Percentiles rank a stretch among this genome's conserved stretches.
Evolutionary conservation across 1,140 invertebrate genomes (phyloP).

Genomic region (Acromyrmex heyeri): DNA sequence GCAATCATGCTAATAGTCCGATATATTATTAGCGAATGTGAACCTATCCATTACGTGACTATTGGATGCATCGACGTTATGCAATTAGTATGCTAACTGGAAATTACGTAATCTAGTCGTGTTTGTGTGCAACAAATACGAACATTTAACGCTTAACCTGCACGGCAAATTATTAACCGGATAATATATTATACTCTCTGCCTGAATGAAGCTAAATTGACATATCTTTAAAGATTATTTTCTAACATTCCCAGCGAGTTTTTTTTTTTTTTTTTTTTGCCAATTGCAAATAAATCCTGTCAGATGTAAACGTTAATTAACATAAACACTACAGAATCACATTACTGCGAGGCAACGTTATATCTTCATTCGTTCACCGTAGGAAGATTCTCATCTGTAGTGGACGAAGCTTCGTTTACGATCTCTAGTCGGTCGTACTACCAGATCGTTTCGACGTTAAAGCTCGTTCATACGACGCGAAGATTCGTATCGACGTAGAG

Average conservation of each 20-base stretch:
- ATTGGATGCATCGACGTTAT: constrained; percentile 31
- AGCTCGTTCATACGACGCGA: constrained; percentile 38
- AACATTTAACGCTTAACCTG: constrained; percentile 36
- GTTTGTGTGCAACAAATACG: constrained; percentile 19
- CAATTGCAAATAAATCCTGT: constrained; percentile 15
- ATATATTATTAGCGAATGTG: constrained; percentile 48
- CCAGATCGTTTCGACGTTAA: constrained; percentile 45
- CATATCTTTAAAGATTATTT: constrained; percentile 16
- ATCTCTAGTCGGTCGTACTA: constrained; percentile 20
- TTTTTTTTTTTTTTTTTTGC: neutral
- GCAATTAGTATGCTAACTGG: constrained; percentile 47
- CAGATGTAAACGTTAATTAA: constrained; percentile 21
- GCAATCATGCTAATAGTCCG: constrained; percentile 47
- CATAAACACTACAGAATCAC: neutral
- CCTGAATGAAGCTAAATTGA: neutral
- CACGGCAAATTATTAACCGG: neutral
- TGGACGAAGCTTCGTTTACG: constrained; percentile 47
- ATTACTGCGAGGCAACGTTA: neutral
- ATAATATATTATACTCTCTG: neutral
- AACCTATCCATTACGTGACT: constrained; percentile 44
- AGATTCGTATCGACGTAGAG: constrained; percentile 52
- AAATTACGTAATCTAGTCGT: constrained; percentile 26
- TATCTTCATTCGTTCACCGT: constrained; percentile 34
- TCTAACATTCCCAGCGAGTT: neutral
- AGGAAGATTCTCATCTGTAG: constrained; percentile 33